phyloP scores from a whole-genome alignment of 2,888 invertebrate genomes.

The Abscondita cerata region DNA sequence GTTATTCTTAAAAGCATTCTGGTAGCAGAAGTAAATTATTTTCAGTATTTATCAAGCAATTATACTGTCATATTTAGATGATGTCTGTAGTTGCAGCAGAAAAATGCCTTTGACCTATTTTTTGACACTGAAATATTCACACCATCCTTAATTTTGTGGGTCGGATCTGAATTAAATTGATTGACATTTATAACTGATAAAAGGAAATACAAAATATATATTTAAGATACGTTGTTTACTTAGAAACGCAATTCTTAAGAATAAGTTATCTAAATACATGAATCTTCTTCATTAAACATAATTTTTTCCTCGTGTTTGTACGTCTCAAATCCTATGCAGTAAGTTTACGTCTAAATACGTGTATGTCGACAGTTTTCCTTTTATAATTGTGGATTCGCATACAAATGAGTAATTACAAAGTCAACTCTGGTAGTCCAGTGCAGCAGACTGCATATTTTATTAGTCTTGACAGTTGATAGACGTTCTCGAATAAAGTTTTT shows the following conservation, averaged over 20 bases:
- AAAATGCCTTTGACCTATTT: no score
- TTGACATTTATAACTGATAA: no score
- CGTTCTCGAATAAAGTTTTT: constrained; percentile 12
- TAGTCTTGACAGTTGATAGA: constrained; percentile 18
- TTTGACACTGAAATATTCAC: no score
- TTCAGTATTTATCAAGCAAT: no score
- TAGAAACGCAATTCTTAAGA: constrained; percentile 5
- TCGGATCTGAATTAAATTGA: no score
- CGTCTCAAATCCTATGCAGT: not conserved
- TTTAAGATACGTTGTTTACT: not conserved
- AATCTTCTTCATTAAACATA: constrained; percentile 9
- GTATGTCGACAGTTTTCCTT: constrained; percentile 15
- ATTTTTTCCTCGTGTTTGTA: constrained; percentile 7
- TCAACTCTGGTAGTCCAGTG: constrained; percentile 15
- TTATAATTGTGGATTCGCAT: constrained; percentile 28
- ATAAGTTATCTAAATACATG: constrained; percentile 5
- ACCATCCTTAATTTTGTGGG: no score
- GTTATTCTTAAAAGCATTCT: no score
- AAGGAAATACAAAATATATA: no score
- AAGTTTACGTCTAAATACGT: constrained; percentile 6
- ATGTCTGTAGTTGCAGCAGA: no score
- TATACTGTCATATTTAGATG: no score
- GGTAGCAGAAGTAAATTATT: no score
- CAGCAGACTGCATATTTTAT: constrained; percentile 20
- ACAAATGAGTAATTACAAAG: constrained; percentile 34